These are phyloP conservation scores for Charadrius vociferus DNA, from an alignment of 2,113 vertebrate species.

Conservation along the genomic window DNA sequence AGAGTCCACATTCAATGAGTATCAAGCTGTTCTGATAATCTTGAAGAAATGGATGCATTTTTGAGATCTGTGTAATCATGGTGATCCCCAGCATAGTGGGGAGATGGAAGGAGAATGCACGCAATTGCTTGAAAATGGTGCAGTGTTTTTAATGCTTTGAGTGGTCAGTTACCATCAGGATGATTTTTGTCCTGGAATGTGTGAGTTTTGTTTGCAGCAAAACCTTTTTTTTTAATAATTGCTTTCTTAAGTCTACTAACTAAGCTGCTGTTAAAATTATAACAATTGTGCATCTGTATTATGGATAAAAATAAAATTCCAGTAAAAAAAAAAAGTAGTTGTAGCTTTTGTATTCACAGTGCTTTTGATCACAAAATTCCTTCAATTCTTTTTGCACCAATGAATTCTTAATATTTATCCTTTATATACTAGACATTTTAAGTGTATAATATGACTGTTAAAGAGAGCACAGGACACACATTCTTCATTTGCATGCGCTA, in stretches of 20 bases:
- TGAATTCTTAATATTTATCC: not conserved
- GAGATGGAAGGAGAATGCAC: not conserved
- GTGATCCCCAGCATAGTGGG: not conserved
- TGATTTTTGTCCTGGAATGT: not conserved
- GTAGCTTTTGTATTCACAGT: not conserved
- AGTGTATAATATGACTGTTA: not conserved
- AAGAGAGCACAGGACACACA: not conserved
- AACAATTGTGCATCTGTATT: not conserved
- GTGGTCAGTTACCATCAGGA: not conserved
- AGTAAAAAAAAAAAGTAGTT: not conserved
- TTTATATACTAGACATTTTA: not conserved
- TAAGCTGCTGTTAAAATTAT: not conserved
- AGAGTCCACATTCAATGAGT: not conserved
- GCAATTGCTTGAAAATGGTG: not conserved
- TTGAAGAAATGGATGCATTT: not conserved
- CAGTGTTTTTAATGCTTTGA: not conserved
- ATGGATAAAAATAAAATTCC: not conserved
- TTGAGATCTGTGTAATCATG: not conserved
- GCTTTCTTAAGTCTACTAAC: not conserved
- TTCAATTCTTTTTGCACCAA: not conserved
- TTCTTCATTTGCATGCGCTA: not conserved
- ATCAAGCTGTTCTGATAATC: not conserved
- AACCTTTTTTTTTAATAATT: not conserved
- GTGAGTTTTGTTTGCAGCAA: not conserved
- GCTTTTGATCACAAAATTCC: not conserved